Evolutionary conservation across 2,113 vertebrate species (phyloP), one percentile per base, ranked within the genome.

Genomic region (Rhinoderma darwinii): DNA sequence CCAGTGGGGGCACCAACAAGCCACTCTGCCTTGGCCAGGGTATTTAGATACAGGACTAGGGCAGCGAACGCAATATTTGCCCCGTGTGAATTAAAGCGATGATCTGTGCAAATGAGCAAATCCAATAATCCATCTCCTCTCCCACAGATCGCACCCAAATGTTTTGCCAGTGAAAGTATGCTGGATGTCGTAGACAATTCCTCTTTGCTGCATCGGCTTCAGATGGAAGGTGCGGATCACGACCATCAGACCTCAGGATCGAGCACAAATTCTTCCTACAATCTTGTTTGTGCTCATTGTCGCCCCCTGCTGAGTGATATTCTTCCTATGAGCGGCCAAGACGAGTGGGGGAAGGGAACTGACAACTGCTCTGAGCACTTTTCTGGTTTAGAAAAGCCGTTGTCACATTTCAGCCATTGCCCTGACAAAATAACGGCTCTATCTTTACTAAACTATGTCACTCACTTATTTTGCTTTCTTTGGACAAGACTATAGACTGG

Each of bases 191-290:
- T 99, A 1, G 96, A 99, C 73, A 92, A 90, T 89, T 91, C 92
- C 68, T 99, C 98, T 0, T 90, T 99, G 95, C 95, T 99, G 9
- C 97, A 92, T 91, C 94, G 98, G 74, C 94, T 99, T 88, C 94
- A 96, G 84, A 93, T 99, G 95, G 97, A 99, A 92, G 98, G 98
- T 99, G 91, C 92, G 90, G n/a, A n/a, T n/a, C n/a, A n/a, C n/a
- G n/a, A n/a, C n/a, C n/a, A n/a, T n/a, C n/a, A n/a, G n/a, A n/a
- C n/a, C n/a, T n/a, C n/a, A n/a, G n/a, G n/a, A n/a, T n/a, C n/a
- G n/a, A n/a, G n/a, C n/a, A n/a, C n/a, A n/a, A n/a, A n/a, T n/a
- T n/a, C n/a, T n/a, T n/a, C n/a, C n/a, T n/a, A n/a, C n/a, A n/a
- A n/a, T n/a, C 1, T 56, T 56, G 4, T 56, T 8, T 56, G 54